Evolutionary conservation across 2,113 vertebrate species (phyloP).

Genomic region (Dissostichus mawsoni): DNA sequence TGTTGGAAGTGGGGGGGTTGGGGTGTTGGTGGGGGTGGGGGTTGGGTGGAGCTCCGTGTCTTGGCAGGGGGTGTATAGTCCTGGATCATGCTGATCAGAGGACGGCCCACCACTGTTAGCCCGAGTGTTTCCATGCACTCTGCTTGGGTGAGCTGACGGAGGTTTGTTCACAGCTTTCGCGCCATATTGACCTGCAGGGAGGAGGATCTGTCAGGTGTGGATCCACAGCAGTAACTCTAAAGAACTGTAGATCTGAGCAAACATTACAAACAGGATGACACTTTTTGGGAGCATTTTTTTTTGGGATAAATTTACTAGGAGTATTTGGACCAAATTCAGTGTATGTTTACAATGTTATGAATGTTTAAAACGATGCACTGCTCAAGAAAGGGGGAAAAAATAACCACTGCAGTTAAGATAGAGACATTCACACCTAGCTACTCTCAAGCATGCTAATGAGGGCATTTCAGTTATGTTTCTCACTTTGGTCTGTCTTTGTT

Average conservation of each 20-base stretch:
- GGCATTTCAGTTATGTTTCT: not conserved
- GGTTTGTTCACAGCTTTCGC: slow-evolving; percentile 1
- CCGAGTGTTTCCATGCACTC: not conserved
- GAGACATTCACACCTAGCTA: not conserved
- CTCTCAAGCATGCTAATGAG: not conserved
- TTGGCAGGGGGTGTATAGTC: slow-evolving; percentile 21
- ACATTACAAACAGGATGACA: not conserved
- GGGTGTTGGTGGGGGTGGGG: no score
- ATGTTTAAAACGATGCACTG: not conserved
- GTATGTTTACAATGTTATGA: not conserved
- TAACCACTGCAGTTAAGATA: not conserved
- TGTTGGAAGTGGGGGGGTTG: slow-evolving; percentile 4
- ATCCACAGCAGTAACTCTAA: not conserved
- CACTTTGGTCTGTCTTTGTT: not conserved
- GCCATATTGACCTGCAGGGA: slow-evolving; percentile 47
- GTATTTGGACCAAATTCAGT: not conserved
- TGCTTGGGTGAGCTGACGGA: slow-evolving; percentile 5
- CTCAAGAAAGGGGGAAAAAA: not conserved
- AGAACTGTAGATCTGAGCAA: not conserved
- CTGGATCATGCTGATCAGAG: slow-evolving; percentile 23
- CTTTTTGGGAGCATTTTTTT: not conserved
- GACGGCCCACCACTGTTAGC: not conserved
- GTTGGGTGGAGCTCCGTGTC: slow-evolving; percentile 21
- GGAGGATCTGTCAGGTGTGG: fast-evolving
- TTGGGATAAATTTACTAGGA: no score